Conservation (phyloP, 2,113 vertebrate species). For the Malurus elegans region DNA sequence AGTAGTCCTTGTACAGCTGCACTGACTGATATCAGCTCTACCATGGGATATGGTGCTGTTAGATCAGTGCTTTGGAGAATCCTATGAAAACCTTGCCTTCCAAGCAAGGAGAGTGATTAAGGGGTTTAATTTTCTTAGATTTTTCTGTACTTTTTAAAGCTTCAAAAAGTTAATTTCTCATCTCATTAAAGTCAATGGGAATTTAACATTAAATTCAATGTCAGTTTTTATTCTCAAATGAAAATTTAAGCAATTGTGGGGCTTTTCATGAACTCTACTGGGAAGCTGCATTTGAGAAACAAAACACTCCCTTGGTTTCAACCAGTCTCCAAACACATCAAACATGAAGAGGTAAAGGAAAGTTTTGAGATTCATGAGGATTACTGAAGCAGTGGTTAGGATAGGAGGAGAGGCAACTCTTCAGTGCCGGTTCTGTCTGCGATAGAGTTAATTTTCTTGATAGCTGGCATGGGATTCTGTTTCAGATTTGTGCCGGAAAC, state of each 20-base stretch:
- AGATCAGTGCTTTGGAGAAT: background rate
- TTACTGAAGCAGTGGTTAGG: background rate
- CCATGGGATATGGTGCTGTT: background rate
- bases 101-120: background rate
- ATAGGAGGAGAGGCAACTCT: background rate
- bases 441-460: background rate
- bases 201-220: background rate
- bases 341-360: background rate
- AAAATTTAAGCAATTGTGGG: background rate
- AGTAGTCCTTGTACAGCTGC: background rate
- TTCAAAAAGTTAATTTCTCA: background rate
- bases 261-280: background rate
- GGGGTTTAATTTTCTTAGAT: accelerated
- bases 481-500: background rate
- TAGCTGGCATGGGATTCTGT: background rate
- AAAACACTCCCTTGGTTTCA: background rate
- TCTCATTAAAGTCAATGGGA: background rate
- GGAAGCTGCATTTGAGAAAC: background rate
- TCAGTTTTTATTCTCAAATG: background rate
- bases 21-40: background rate
- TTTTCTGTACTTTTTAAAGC: background rate
- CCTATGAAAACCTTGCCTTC: background rate
- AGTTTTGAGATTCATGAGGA: background rate
- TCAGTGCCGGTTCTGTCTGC: background rate
- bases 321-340: background rate